Evolutionary conservation across 92 coral and sea anemone genomes (phyloP).

Genomic region (Scolanthus callimorphus): DNA sequence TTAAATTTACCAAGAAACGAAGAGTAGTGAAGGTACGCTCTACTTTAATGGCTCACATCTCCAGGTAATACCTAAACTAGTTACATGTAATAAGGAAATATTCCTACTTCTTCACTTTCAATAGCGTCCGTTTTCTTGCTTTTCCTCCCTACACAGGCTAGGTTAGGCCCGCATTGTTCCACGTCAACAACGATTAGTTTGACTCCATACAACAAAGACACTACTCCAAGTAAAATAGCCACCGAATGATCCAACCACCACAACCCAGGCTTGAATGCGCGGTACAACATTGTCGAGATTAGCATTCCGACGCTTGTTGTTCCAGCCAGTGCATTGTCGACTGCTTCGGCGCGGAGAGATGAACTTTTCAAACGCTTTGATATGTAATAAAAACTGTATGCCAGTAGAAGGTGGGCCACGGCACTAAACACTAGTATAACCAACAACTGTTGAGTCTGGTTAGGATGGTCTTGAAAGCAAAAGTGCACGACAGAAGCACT

Average conservation of each 20-base stretch:
- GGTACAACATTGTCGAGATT: constrained; percentile 45
- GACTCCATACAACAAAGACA: constrained; percentile 48
- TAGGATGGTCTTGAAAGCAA: constrained; percentile 40
- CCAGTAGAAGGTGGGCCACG: constrained; percentile 26
- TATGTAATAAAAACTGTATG: constrained; percentile 29
- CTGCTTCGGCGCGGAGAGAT: constrained; percentile 62
- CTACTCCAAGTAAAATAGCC: constrained; percentile 42
- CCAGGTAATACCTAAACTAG: no score
- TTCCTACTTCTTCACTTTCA: no score
- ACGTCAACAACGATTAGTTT: constrained; percentile 7
- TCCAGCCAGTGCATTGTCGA: constrained; percentile 54
- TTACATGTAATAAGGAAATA: no score
- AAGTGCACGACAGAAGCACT: constrained; percentile 54
- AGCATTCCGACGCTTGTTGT: constrained; percentile 55
- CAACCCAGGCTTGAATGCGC: constrained; percentile 12
- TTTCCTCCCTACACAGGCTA: no score
- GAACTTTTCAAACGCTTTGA: constrained; percentile 45
- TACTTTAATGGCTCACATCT: no score
- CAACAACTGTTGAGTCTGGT: constrained; percentile 38
- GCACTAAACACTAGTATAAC: constrained; percentile 43
- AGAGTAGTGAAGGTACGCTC: no score
- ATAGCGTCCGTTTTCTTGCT: no score
- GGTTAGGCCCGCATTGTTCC: constrained; percentile 5
- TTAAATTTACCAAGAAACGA: no score
- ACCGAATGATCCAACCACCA: constrained; percentile 78